These are phyloP conservation scores for Hirudinaria manillensis DNA, from an alignment of 2,888 invertebrate genomes.

Conservation along the genomic window DNA sequence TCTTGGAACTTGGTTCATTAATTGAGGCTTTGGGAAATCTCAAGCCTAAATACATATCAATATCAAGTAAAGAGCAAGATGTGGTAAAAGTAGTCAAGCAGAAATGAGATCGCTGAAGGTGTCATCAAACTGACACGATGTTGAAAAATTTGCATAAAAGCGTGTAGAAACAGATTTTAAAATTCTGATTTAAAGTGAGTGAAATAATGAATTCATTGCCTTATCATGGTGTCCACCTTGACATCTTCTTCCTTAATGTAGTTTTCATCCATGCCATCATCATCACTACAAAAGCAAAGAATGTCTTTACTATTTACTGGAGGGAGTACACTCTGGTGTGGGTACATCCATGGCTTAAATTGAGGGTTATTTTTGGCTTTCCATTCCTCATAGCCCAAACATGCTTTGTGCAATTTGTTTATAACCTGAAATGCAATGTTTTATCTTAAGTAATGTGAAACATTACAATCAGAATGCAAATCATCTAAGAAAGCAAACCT, in stretches of 20 bases:
- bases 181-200: neutral
- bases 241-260: constrained; percentile 35
- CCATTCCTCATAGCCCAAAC: constrained; percentile 75
- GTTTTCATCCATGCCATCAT: constrained; percentile 36
- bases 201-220: constrained; percentile 9
- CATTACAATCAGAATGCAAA: too few relatives aligned
- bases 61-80: too few relatives aligned
- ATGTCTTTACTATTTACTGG: constrained; percentile 24
- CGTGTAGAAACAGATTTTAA: too few relatives aligned
- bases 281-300: neutral
- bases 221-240: constrained; percentile 28
- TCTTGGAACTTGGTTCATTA: too few relatives aligned
- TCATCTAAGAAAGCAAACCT: constrained; percentile 54
- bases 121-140: too few relatives aligned
- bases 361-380: constrained; percentile 70
- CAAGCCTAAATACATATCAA: too few relatives aligned
- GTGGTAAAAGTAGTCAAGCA: too few relatives aligned
- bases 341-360: constrained; percentile 79
- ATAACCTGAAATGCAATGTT: constrained; percentile 60
- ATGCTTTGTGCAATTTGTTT: constrained; percentile 61
- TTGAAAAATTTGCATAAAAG: too few relatives aligned
- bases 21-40: too few relatives aligned
- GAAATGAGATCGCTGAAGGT: too few relatives aligned
- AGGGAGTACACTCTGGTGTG: constrained; percentile 72
- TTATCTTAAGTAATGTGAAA: neutral